Conservation (phyloP, 1,140 invertebrate species). For the Calliphora vicina region DNA sequence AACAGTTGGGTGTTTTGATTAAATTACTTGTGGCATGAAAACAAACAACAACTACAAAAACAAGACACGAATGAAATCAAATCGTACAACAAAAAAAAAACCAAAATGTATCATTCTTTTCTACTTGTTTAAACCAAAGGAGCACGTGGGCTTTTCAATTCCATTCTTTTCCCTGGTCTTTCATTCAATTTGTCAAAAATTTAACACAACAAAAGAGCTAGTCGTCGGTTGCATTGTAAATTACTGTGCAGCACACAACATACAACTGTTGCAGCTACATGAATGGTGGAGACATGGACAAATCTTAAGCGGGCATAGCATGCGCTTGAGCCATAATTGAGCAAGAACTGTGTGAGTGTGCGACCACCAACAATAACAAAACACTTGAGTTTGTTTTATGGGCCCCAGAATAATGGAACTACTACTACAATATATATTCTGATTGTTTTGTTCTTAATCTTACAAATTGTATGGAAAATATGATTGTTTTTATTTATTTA, state of each 20-base stretch:
- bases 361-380: not conserved
- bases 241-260: not conserved
- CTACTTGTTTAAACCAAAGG: not conserved
- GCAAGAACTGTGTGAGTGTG: not conserved
- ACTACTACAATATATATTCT: too few species aligned
- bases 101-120: not conserved
- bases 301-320: not conserved
- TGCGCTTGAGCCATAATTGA: not conserved
- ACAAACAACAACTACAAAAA: too few species aligned
- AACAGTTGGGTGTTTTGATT: slow-evolving; percentile 5
- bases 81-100: not conserved
- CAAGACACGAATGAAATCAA: not conserved
- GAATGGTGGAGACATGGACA: not conserved
- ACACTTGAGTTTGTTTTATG: not conserved
- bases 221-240: not conserved
- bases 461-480: too few species aligned
- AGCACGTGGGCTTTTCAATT: not conserved
- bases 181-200: slow-evolving; percentile 8
- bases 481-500: too few species aligned
- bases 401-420: too few species aligned
- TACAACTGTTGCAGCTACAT: not conserved
- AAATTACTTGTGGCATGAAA: not conserved
- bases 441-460: too few species aligned
- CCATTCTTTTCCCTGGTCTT: not conserved
- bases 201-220: slow-evolving; percentile 4